Evolutionary conservation across 2,888 invertebrate genomes (phyloP).

Genomic region (Sesia apiformis): DNA sequence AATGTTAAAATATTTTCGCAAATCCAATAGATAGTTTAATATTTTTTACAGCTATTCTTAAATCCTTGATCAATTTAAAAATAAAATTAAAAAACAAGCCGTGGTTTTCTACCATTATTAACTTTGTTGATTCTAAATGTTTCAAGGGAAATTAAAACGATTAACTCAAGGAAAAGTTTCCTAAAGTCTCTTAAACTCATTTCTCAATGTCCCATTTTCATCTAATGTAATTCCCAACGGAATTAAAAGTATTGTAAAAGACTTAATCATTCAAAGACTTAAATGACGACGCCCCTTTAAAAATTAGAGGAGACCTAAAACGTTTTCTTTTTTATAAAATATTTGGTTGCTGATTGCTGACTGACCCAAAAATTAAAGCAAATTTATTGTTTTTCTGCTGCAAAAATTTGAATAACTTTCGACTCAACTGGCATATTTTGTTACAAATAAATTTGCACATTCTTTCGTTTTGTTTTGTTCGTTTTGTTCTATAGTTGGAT

Average conservation of each 20-base stretch:
- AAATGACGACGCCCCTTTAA: neutral
- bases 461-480: too few relatives aligned
- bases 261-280: neutral
- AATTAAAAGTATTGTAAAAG: neutral
- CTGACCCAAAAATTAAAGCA: neutral
- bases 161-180: neutral
- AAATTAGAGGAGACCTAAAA: neutral
- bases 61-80: too few relatives aligned
- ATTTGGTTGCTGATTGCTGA: neutral
- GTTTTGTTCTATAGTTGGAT: too few relatives aligned
- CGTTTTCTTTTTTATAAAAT: neutral
- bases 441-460: too few relatives aligned
- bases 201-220: neutral
- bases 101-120: neutral
- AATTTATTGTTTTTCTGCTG: too few relatives aligned
- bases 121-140: neutral
- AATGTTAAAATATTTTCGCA: too few relatives aligned
- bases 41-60: too few relatives aligned
- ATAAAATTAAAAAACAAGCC: too few relatives aligned
- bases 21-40: too few relatives aligned
- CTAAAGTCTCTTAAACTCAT: neutral
- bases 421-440: too few relatives aligned
- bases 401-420: too few relatives aligned
- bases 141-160: neutral
- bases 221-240: neutral